Base-by-base conservation (phyloP, 2,888 invertebrate species). In the Selenia dentaria region DNA sequence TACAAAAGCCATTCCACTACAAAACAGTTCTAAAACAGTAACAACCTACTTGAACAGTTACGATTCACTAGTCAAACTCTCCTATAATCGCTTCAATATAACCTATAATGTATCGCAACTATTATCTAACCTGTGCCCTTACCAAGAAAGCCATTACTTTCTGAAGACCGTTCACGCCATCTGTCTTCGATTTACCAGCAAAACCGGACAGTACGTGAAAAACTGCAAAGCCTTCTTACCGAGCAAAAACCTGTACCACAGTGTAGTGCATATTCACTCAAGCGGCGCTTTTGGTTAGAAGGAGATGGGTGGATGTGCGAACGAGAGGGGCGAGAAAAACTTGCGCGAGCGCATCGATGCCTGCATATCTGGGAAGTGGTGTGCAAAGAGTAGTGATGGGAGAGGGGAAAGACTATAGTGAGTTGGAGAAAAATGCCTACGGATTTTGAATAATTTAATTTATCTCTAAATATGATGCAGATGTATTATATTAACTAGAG, bases 211-310 rank as follows among this genome's bases (percentile, higher is more conserved):
- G 11, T 14, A 41, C 66, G 74, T 70, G 73, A 73, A 74, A 74
- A 71, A 70, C 70, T 58, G 56, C 70, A 48, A 43, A 43, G 40
- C 59, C 55, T 48, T 54, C 41, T 57, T 62, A 47, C 34, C 64
- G 63, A 36, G 70, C 74, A 81, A 82, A 83, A 83, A 83, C 73
- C 66, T 58, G 43, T 31, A 82, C 3, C 35, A 24, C 39, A 47
- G 41, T 24, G 6, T 33, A 32, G n/a, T 4, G 8, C 5, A 16
- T 22, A 41, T 32, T 41, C 2, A 3, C 34, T 24, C 11, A 4
- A n/a, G 41, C 86, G 86, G 86, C 47, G 54, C 75, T 70, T 85
- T 72, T 86, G 84, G 79, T 68, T 54, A 29, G 81, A 84, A 49
- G 2, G 77, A 62, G 83, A 79, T 12, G 16, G 62, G 11, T 2